phyloP scores from a whole-genome alignment of 30 jellyfish, hydroid and myxozoan genomes.

The Aurelia aurita region DNA sequence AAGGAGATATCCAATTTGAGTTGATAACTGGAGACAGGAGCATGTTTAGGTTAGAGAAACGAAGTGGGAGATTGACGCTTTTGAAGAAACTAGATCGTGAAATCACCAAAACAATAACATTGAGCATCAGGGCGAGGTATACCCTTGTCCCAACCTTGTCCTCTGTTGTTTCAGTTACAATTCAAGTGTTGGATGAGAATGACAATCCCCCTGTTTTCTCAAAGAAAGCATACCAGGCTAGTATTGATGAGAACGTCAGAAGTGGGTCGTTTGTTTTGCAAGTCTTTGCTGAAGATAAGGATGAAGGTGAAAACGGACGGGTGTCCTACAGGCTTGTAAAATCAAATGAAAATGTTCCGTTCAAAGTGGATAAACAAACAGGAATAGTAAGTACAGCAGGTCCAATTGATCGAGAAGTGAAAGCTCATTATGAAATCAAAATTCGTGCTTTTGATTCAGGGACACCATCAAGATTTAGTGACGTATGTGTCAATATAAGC shows the following conservation, averaged over 20 bases:
- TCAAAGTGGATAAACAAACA: slow-evolving; percentile 67
- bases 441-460: slow-evolving; percentile 90
- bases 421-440: slow-evolving; percentile 51
- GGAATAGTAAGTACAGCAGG: slow-evolving; percentile 86
- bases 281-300: slow-evolving; percentile 87
- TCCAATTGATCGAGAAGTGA: slow-evolving; percentile 78
- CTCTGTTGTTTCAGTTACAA: slow-evolving; percentile 79
- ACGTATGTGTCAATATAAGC: slow-evolving; percentile 65
- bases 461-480: slow-evolving; percentile 66
- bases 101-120: slow-evolving; percentile 42
- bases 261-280: slow-evolving; percentile 85
- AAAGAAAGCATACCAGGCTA: slow-evolving; percentile 25
- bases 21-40: slow-evolving; percentile 31
- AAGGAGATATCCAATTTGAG: slow-evolving; percentile 41
- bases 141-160: slow-evolving; percentile 78
- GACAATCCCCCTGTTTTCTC: slow-evolving; percentile 87
- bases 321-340: slow-evolving; percentile 70
- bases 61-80: slow-evolving; percentile 50
- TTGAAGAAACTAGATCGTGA: slow-evolving; percentile 77
- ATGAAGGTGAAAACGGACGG: slow-evolving; percentile 81
- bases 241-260: slow-evolving; percentile 92
- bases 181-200: slow-evolving; percentile 82
- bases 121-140: slow-evolving; percentile 84
- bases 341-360: slow-evolving; percentile 62
- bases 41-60: slow-evolving; percentile 24